phyloP scores from a whole-genome alignment of 2,113 vertebrate genomes.

The Ranitomeya imitator region DNA sequence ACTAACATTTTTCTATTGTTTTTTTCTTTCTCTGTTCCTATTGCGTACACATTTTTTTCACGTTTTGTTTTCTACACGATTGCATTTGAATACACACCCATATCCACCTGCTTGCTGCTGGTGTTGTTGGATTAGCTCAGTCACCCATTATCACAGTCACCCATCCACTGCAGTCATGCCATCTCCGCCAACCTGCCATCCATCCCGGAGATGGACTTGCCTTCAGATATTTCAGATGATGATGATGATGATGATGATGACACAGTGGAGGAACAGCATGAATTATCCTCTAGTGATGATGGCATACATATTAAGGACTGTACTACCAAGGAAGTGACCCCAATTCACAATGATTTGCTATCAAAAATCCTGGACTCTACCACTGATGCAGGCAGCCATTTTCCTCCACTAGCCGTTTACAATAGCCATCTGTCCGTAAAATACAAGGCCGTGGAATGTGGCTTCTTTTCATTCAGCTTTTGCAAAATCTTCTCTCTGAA shows the following conservation, averaged over 20 bases:
- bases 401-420: conserved; percentile 48
- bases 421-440: conserved; percentile 56
- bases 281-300: conserved; percentile 62
- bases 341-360: conserved; percentile 42
- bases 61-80: conserved; percentile 59
- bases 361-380: conserved; percentile 44
- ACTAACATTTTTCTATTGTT: conserved; percentile 69
- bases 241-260: conserved; percentile 79
- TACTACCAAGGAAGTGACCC: conserved; percentile 59
- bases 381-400: conserved; percentile 55
- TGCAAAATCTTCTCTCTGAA: conserved; percentile 67
- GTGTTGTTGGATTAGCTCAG: conserved; percentile 70
- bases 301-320: conserved; percentile 56
- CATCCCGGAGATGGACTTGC: conserved; percentile 83
- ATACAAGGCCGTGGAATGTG: conserved; percentile 59
- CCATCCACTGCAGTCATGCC: conserved; percentile 74
- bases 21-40: conserved; percentile 65
- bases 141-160: conserved; percentile 76
- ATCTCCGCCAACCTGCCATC: conserved; percentile 75
- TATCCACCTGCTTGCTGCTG: conserved; percentile 62
- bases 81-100: conserved; percentile 62
- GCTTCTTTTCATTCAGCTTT: conserved; percentile 68
- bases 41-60: conserved; percentile 63
- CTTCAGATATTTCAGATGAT: conserved; percentile 92
- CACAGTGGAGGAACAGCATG: conserved; percentile 67